Evolutionary conservation across 2,888 invertebrate genomes (phyloP).

Genomic region (Scrobipalpa atriplicella): DNA sequence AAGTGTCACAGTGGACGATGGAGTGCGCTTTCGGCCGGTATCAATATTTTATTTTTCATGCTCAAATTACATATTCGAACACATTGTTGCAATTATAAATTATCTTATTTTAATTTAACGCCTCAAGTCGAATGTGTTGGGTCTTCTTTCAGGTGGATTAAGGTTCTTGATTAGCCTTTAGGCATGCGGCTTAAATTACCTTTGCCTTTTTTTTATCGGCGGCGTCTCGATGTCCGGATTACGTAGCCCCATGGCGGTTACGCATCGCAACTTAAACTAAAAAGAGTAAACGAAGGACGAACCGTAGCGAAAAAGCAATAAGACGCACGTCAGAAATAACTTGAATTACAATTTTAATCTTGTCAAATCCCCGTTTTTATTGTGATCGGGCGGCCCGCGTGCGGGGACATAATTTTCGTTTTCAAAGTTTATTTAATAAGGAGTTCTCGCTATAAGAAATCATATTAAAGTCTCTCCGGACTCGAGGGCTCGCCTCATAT

Average conservation of each 20-base stretch:
- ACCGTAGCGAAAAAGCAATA: slow-evolving; percentile 77
- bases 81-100: slow-evolving; percentile 35
- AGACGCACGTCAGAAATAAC: slow-evolving; percentile 77
- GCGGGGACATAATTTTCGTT: slow-evolving; percentile 73
- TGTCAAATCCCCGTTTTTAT: slow-evolving; percentile 81
- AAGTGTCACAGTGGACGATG: slow-evolving; percentile 51
- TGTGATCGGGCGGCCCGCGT: slow-evolving; percentile 61
- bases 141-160: slow-evolving; percentile 34
- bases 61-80: slow-evolving; percentile 37
- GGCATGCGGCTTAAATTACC: slow-evolving; percentile 37
- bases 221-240: slow-evolving; percentile 54
- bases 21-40: slow-evolving; percentile 54
- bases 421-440: slow-evolving; percentile 79
- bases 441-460: slow-evolving; percentile 72
- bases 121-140: slow-evolving; percentile 29
- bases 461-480: slow-evolving; percentile 62
- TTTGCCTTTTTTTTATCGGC: slow-evolving; percentile 38
- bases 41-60: slow-evolving; percentile 41
- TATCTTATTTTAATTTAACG: slow-evolving; percentile 32
- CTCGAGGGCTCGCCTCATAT: slow-evolving; percentile 58
- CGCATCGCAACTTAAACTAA: slow-evolving; percentile 51
- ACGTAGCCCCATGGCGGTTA: slow-evolving; percentile 48
- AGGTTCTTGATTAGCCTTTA: slow-evolving; percentile 40
- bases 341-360: slow-evolving; percentile 82
- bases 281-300: slow-evolving; percentile 44